Conservation (phyloP, 1,140 invertebrate species). For the Diabrotica virgifera region DNA sequence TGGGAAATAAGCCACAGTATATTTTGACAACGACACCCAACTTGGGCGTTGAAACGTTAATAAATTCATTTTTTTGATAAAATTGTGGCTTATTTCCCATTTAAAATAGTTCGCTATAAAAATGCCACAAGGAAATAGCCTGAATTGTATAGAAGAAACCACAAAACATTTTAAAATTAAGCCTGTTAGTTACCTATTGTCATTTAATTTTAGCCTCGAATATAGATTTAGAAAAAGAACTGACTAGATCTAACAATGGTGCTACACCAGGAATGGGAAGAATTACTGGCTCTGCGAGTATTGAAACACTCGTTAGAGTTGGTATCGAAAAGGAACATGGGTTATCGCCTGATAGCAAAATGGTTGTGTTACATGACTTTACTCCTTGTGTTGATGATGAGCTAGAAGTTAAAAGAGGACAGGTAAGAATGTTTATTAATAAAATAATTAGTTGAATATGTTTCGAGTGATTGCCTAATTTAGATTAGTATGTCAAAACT, state of each 20-base stretch:
- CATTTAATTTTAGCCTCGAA: conserved; percentile 51
- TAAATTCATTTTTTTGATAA: too few relatives aligned
- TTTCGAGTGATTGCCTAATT: too few relatives aligned
- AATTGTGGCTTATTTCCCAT: too few relatives aligned
- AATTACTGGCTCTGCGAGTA: conserved; percentile 92
- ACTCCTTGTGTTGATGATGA: conserved; percentile 94
- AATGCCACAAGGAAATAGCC: too few relatives aligned
- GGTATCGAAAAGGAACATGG: conserved; percentile 94
- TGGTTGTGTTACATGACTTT: conserved; percentile 94
- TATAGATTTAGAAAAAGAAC: conserved; percentile 70
- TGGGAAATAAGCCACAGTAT: too few relatives aligned
- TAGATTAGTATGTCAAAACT: too few relatives aligned
- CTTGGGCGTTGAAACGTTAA: too few relatives aligned
- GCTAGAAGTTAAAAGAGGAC: conserved; percentile 70
- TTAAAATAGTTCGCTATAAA: too few relatives aligned
- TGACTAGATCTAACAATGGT: conserved; percentile 59
- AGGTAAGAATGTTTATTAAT: conserved; percentile 41
- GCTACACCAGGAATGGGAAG: conserved; percentile 71
- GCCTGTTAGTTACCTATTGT: conserved; percentile 9
- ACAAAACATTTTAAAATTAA: conserved; percentile 10
- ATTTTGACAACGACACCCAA: too few relatives aligned
- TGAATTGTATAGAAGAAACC: conserved; percentile 11
- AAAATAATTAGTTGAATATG: too few relatives aligned
- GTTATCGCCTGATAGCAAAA: conserved; percentile 87
- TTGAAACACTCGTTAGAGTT: conserved; percentile 89